Conservation (phyloP, 2,797 vertebrate species). For the Okamejei kenojei region DNA sequence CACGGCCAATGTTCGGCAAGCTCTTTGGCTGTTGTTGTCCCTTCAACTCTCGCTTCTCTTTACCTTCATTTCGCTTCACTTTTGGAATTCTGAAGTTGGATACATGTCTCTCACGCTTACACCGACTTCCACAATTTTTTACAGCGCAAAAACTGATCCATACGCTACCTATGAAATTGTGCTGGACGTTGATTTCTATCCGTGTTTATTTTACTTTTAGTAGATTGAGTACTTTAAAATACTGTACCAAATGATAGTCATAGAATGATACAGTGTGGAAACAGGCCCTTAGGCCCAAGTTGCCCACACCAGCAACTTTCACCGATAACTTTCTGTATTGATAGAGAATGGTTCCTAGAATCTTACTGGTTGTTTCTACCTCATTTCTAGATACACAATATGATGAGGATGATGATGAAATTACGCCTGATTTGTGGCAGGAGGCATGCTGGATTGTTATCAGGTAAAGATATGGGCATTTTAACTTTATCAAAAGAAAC, state of each 20-base stretch:
- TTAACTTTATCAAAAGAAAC: background rate
- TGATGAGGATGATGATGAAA: conserved; percentile 96
- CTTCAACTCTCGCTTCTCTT: too few species aligned
- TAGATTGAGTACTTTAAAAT: background rate
- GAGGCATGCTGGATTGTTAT: conserved; percentile 99
- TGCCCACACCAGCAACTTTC: too few species aligned
- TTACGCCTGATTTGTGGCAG: conserved; percentile 95
- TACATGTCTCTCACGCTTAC: too few species aligned
- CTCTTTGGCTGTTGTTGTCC: too few species aligned
- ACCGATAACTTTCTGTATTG: background rate
- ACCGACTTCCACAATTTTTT: too few species aligned
- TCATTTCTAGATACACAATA: conserved; percentile 81
- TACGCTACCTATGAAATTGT: rapidly evolving
- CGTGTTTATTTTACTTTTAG: background rate
- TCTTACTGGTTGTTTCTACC: background rate
- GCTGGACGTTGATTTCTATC: background rate
- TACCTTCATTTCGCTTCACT: too few species aligned
- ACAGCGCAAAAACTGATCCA: background rate
- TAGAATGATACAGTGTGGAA: too few species aligned
- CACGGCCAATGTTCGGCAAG: too few species aligned
- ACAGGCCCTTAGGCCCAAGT: too few species aligned
- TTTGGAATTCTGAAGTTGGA: too few species aligned
- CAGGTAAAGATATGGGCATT: conserved; percentile 63
- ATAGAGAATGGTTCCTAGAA: background rate
- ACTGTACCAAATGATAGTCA: background rate